Conservation (phyloP, 2,113 vertebrate species). For the Elachura formosa region DNA sequence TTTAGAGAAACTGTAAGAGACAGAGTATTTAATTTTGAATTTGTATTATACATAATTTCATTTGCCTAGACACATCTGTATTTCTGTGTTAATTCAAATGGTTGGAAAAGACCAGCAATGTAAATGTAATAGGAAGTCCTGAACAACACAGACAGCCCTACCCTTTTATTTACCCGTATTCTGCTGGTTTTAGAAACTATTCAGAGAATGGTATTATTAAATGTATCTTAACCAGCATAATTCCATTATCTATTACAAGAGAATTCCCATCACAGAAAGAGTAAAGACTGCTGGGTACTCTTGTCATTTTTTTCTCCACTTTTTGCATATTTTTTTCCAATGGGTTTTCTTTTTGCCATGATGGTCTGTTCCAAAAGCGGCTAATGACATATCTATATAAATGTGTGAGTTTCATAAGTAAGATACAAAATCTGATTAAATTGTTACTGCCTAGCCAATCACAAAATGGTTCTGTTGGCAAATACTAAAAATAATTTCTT, state of each 20-base stretch:
- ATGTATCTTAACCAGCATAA: neutral
- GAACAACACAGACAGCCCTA: neutral
- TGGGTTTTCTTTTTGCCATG: neutral
- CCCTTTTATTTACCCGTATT: neutral
- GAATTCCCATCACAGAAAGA: neutral
- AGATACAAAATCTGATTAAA: neutral
- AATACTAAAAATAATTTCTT: neutral
- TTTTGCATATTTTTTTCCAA: neutral
- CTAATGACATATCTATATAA: neutral
- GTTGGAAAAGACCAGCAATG: neutral
- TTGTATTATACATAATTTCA: neutral
- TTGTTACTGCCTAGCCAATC: neutral
- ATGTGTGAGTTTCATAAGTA: neutral
- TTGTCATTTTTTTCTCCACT: neutral
- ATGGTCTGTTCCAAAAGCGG: neutral
- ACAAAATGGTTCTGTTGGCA: neutral
- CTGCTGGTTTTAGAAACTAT: neutral
- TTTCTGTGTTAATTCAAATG: neutral
- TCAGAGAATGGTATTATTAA: neutral
- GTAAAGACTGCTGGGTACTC: neutral
- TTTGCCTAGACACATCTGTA: neutral
- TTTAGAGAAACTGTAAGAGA: neutral
- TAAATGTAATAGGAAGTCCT: neutral
- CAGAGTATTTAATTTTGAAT: neutral
- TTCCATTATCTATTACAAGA: neutral